Evolutionary conservation across 2,113 vertebrate genomes (phyloP).

Genomic region (Callocephalon fimbriatum): DNA sequence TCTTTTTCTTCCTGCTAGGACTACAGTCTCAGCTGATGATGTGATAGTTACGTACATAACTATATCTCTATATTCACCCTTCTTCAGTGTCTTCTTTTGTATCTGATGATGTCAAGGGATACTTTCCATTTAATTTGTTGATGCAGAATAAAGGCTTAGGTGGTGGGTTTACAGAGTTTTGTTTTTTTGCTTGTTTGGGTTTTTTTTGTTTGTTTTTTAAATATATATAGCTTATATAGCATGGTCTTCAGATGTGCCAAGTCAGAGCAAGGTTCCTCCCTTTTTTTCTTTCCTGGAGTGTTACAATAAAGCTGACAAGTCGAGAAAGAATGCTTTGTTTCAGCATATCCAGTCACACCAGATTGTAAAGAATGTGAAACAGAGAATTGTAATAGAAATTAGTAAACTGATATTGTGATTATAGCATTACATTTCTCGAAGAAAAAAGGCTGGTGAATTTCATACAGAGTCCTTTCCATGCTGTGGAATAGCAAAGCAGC

Average conservation of each 20-base stretch:
- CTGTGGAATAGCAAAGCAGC: not conserved
- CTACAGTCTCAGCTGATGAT: not conserved
- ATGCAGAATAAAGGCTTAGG: not conserved
- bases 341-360: not conserved
- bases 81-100: not conserved
- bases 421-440: not conserved
- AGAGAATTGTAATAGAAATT: not conserved
- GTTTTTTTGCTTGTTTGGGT: not conserved
- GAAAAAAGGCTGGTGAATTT: slow-evolving; percentile 4
- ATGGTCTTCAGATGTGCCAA: not conserved
- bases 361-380: not conserved
- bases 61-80: not conserved
- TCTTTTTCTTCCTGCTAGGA: not conserved
- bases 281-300: not conserved
- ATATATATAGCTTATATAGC: not conserved
- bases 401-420: not conserved
- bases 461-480: not conserved
- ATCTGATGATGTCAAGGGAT: not conserved
- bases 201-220: not conserved
- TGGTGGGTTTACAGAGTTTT: accelerated
- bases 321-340: not conserved
- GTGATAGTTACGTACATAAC: not conserved
- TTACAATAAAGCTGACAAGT: not conserved
- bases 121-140: not conserved
- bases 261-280: not conserved